These are phyloP conservation scores for Pachycephala philippinensis DNA, from an alignment of 2,113 vertebrate species.

Conservation along the genomic window DNA sequence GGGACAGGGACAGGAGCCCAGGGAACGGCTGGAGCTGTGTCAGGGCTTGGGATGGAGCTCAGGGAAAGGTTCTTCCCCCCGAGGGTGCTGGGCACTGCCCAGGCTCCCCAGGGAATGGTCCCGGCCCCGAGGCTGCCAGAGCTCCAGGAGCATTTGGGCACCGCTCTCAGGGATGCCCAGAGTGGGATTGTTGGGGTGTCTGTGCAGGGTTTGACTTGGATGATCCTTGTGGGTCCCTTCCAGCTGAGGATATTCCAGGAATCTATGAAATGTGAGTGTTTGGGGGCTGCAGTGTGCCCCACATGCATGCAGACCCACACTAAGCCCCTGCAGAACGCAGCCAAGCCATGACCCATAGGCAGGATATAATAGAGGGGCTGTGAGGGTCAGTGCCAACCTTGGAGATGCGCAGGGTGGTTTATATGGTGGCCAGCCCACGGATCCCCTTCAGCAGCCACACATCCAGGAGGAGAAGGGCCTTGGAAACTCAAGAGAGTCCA, in stretches of 20 bases:
- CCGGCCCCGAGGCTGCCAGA: no score
- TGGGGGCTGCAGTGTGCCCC: not conserved
- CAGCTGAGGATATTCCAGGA: not conserved
- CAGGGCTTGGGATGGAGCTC: no score
- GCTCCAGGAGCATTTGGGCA: not conserved
- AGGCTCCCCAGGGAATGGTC: no score
- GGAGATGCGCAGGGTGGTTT: not conserved
- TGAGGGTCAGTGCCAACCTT: not conserved
- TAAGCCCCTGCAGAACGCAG: not conserved
- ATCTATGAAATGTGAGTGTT: not conserved
- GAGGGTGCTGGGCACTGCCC: no score
- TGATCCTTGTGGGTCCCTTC: not conserved
- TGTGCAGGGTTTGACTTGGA: accelerated
- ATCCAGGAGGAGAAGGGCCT: not conserved
- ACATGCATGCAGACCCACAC: not conserved
- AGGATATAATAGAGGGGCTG: not conserved
- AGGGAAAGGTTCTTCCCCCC: no score
- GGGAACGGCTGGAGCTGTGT: no score
- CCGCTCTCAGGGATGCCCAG: not conserved
- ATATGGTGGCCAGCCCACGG: not conserved
- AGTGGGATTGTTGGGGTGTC: not conserved
- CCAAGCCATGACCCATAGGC: accelerated
- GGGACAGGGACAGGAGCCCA: no score
- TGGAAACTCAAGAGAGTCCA: not conserved
- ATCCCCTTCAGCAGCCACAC: not conserved